Conservation (phyloP, 2,113 vertebrate species). For the Pipa parva region DNA sequence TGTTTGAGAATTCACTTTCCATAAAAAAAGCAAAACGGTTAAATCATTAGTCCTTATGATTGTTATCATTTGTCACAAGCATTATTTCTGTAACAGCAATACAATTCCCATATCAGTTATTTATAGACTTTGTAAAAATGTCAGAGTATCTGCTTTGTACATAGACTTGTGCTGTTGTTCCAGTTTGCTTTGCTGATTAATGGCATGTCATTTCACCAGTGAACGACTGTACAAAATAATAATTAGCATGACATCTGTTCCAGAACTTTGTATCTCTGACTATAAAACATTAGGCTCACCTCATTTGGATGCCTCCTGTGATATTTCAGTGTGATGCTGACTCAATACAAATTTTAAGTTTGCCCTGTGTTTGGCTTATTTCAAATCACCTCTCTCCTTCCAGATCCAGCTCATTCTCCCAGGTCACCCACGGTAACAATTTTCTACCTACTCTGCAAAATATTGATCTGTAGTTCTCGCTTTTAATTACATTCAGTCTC, state of each 20-base stretch:
- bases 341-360: neutral
- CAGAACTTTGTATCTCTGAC: neutral
- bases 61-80: no score
- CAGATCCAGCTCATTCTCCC: neutral
- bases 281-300: neutral
- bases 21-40: no score
- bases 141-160: neutral
- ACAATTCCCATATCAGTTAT: no score
- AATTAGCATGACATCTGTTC: neutral
- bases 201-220: neutral
- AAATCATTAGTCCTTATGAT: no score
- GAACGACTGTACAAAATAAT: neutral
- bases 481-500: neutral
- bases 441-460: neutral
- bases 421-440: neutral
- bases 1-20: no score
- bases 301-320: neutral
- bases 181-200: neutral
- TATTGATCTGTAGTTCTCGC: neutral
- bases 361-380: neutral
- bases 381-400: neutral
- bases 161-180: neutral
- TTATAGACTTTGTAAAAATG: no score
- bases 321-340: neutral
- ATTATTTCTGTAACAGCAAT: no score